Percentiles rank a stretch among this genome's conserved stretches.
Conservation (phyloP, 2,797 vertebrate genomes). For the Gobio occitaniae region DNA sequence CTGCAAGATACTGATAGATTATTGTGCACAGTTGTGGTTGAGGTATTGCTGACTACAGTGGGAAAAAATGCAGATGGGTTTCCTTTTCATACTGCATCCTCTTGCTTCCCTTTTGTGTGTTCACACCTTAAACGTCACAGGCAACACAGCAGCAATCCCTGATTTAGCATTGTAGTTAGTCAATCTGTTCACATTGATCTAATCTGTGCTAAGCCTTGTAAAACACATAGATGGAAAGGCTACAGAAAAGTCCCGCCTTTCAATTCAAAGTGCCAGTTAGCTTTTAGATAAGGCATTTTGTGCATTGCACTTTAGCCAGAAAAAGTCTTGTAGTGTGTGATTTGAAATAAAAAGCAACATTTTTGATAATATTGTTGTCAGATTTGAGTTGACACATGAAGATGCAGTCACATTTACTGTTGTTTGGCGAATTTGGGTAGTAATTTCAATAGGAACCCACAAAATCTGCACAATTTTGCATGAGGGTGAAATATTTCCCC, state of each 20-base stretch:
- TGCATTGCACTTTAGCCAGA: background rate
- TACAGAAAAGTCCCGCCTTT: background rate
- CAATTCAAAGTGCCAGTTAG: background rate
- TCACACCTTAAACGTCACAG: background rate
- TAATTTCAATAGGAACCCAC: background rate
- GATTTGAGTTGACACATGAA: background rate
- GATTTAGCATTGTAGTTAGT: conserved; percentile 13
- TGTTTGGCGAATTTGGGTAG: background rate
- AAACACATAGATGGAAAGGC: background rate
- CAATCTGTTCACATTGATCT: background rate
- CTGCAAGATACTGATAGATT: background rate
- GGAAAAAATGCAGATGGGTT: conserved; percentile 64
- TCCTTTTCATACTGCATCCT: conserved; percentile 67
- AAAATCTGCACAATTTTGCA: background rate
- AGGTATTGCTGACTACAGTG: conserved; percentile 72
- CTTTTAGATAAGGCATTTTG: background rate
- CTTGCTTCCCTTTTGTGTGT: conserved; percentile 44
- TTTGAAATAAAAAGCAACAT: background rate
- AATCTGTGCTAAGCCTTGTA: background rate
- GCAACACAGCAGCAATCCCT: conserved; percentile 8
- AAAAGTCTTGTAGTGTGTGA: background rate
- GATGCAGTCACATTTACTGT: background rate
- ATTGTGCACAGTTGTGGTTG: conserved; percentile 18
- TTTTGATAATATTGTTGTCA: background rate
- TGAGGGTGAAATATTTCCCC: background rate